Evolutionary conservation across 2,113 vertebrate species (phyloP).

Genomic region (Pelusios castaneus): DNA sequence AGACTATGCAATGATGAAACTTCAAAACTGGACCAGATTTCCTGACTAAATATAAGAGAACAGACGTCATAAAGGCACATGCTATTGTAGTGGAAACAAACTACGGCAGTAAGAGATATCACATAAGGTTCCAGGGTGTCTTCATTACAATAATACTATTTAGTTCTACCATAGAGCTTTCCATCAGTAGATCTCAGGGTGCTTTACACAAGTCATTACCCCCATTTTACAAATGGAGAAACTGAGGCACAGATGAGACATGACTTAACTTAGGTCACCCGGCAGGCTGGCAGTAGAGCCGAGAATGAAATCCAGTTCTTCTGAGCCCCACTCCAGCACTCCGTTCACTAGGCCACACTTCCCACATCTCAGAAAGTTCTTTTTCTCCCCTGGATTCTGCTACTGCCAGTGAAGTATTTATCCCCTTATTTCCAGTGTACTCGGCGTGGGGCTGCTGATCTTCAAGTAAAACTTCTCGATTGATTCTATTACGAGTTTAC

Average conservation of each 20-base stretch:
- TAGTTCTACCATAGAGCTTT: neutral
- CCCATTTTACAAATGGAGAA: neutral
- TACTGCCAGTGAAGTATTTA: neutral
- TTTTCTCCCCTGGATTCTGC: neutral
- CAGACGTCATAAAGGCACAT: rapidly evolving
- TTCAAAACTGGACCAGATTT: neutral
- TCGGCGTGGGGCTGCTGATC: neutral
- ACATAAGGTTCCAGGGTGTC: rapidly evolving
- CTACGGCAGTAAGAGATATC: neutral
- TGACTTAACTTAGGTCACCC: neutral
- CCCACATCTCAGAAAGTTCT: neutral
- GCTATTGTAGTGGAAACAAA: neutral
- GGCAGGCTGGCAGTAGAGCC: neutral
- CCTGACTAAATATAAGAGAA: neutral
- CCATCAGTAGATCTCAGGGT: neutral
- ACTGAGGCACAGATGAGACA: neutral
- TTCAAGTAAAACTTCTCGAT: neutral
- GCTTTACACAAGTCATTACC: neutral
- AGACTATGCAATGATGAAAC: neutral
- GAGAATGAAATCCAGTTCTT: rapidly evolving
- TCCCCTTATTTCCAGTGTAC: neutral
- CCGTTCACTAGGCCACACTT: rapidly evolving
- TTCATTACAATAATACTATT: neutral
- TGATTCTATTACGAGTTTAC: neutral
- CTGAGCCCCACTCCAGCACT: rapidly evolving